A percentile compares a stretch with the other conserved stretches of the same genome.
phyloP scores from a whole-genome alignment of 2,797 vertebrate species.

The Diplodus puntazzo region DNA sequence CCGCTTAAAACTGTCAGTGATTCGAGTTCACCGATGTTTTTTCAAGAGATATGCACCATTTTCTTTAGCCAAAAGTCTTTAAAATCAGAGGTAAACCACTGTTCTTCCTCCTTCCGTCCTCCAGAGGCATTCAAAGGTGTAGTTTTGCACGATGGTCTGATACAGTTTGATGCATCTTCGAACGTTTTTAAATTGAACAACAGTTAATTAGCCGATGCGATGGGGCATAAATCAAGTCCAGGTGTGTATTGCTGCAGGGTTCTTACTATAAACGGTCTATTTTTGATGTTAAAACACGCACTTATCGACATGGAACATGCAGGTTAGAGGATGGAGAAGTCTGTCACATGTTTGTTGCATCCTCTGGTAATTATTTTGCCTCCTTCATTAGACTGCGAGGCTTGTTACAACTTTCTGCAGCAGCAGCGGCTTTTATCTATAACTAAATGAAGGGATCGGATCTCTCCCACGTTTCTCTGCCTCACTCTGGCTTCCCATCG shows the following conservation, averaged over 20 bases:
- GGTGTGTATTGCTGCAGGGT: too few species aligned
- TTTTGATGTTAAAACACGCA: too few species aligned
- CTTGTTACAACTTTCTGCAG: not conserved
- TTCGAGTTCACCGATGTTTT: not conserved
- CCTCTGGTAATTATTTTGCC: not conserved
- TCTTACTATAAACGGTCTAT: too few species aligned
- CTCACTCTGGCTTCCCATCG: not conserved
- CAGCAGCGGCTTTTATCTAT: slow-evolving; percentile 11
- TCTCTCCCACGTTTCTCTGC: slow-evolving; percentile 23
- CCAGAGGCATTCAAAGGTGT: not conserved
- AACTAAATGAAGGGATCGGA: slow-evolving; percentile 32
- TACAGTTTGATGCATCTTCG: not conserved
- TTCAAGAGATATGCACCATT: not conserved
- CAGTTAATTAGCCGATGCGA: too few species aligned
- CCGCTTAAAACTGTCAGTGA: not conserved
- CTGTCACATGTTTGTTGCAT: not conserved
- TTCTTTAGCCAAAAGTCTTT: not conserved
- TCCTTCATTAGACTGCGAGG: not conserved
- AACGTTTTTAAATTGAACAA: not conserved
- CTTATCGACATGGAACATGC: not conserved
- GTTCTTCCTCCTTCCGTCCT: not conserved
- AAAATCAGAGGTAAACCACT: not conserved
- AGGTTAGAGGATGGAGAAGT: too few species aligned
- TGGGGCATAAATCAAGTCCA: too few species aligned
- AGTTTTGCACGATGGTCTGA: too few species aligned